A percentile compares a stretch with the other conserved stretches of the same genome.
These are phyloP conservation scores for Sebastes diaconus DNA, from an alignment of 2,797 vertebrate genomes.

Conservation along the genomic window DNA sequence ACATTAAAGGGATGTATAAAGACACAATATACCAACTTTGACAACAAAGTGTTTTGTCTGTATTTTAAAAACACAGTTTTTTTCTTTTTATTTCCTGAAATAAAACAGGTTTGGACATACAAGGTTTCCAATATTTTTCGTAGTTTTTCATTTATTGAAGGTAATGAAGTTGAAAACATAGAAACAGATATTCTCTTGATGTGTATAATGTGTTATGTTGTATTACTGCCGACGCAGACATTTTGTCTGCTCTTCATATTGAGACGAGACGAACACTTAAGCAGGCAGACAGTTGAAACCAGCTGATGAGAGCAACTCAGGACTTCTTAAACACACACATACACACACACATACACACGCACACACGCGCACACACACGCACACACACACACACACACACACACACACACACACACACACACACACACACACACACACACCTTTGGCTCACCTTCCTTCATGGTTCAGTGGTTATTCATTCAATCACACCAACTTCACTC, in stretches of 20 bases:
- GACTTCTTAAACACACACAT: conserved; percentile 5
- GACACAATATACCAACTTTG: too few species aligned
- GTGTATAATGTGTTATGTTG: neutral
- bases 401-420: neutral
- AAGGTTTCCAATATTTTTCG: neutral
- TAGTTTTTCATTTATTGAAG: neutral
- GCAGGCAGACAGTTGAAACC: conserved; percentile 12
- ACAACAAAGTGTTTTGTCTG: too few species aligned
- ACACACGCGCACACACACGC: neutral
- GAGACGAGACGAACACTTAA: conserved; percentile 12
- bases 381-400: neutral
- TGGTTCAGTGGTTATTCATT: conserved; percentile 53
- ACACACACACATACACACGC: too few species aligned
- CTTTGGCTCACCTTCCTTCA: conserved; percentile 65
- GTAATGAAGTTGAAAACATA: neutral
- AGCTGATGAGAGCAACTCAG: conserved; percentile 24
- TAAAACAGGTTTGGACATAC: neutral
- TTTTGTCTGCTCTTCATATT: conserved; percentile 9
- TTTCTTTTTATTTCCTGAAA: neutral
- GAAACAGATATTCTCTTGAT: neutral
- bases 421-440: conserved; percentile 23
- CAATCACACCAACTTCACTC: conserved; percentile 42
- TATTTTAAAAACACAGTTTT: too few species aligned
- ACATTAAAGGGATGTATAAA: too few species aligned
- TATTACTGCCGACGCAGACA: neutral